These are phyloP conservation scores for Prochilodus magdalenae DNA, from an alignment of 2,113 vertebrate genomes.

Conservation along the genomic window DNA sequence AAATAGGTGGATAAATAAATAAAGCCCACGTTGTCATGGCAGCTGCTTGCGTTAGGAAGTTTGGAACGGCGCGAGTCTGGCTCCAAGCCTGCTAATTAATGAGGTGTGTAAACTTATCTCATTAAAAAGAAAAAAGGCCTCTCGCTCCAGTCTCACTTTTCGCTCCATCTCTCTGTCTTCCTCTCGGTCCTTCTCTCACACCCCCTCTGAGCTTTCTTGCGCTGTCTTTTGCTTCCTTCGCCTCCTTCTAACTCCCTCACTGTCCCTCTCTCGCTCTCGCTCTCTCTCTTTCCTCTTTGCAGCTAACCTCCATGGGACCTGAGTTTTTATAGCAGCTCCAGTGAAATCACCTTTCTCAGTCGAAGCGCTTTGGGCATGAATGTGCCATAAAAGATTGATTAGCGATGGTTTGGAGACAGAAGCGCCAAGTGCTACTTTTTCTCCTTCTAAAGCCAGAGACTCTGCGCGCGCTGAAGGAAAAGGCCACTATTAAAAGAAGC, in stretches of 20 bases:
- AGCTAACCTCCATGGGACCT: constrained; percentile 18
- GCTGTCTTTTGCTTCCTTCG: constrained; percentile 1
- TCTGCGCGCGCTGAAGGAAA: constrained; percentile 15
- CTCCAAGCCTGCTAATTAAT: constrained; percentile 71
- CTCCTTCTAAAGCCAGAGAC: constrained; percentile 61
- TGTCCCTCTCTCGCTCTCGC: neutral
- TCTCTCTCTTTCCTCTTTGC: neutral
- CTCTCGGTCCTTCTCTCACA: constrained; percentile 20
- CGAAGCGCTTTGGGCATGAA: constrained; percentile 50
- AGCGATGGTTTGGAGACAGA: constrained; percentile 69
- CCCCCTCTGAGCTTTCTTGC: constrained; percentile 35
- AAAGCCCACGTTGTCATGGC: constrained; percentile 38
- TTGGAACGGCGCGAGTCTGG: constrained; percentile 29
- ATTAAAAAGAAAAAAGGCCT: constrained; percentile 56
- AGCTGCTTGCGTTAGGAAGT: constrained; percentile 32
- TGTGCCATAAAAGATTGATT: constrained; percentile 73
- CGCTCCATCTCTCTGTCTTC: constrained; percentile 10
- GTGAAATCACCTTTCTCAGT: constrained; percentile 45
- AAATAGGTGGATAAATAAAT: constrained; percentile 74
- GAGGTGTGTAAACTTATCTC: constrained; percentile 76
- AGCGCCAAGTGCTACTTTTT: constrained; percentile 67
- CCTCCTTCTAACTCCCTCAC: neutral
- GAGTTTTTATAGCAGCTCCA: constrained; percentile 42
- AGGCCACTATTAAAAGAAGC: constrained; percentile 3
- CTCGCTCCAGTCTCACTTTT: constrained; percentile 32